phyloP scores from a whole-genome alignment of 2,797 vertebrate species.

The Acanthis flammea region DNA sequence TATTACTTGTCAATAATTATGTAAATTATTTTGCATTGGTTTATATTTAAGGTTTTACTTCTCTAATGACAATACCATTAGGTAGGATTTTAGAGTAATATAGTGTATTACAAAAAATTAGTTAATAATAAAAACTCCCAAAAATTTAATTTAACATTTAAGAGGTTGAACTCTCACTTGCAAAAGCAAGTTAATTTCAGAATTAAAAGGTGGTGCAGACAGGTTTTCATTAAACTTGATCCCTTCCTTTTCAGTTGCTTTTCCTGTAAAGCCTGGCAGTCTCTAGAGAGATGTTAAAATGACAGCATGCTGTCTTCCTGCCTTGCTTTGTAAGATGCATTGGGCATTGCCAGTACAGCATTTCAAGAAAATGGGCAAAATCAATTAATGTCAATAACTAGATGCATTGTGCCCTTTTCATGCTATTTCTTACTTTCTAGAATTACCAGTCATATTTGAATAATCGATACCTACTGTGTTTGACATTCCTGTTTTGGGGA shows the following conservation, averaged over 20 bases:
- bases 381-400: neutral
- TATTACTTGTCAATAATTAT: neutral
- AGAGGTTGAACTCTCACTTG: neutral
- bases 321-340: neutral
- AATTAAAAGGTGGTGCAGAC: neutral
- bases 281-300: neutral
- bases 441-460: neutral
- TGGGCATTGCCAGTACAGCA: neutral
- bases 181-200: neutral
- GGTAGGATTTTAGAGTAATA: neutral
- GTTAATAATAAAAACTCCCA: neutral
- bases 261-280: neutral
- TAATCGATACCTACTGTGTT: neutral
- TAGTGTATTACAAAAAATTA: neutral
- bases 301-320: neutral
- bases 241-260: slow-evolving; percentile 14
- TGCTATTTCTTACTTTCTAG: neutral
- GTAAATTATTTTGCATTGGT: neutral
- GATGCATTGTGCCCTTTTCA: neutral
- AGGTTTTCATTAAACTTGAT: neutral
- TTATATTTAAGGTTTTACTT: neutral
- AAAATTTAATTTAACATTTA: neutral
- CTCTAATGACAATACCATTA: neutral
- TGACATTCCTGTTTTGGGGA: neutral
- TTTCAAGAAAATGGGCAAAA: neutral